These are phyloP conservation scores for Marmota monax DNA, from an alignment of 2,113 vertebrate species.

Conservation along the genomic window DNA sequence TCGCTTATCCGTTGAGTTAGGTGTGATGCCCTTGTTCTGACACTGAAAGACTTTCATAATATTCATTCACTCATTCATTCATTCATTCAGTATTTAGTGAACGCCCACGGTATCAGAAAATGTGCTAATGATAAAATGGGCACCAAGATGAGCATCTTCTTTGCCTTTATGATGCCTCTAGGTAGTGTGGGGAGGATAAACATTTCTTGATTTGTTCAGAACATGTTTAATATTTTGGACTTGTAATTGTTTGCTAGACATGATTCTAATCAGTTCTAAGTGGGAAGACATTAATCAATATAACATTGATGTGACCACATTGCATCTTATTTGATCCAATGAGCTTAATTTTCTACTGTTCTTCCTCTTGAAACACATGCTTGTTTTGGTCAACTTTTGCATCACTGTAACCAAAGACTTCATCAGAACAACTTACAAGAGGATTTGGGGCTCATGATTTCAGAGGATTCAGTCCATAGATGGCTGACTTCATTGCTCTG, in stretches of 20 bases:
- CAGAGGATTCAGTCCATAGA: no score
- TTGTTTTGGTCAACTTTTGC: neutral
- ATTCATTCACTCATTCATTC: neutral
- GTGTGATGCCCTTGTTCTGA: neutral
- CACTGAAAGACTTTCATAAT: neutral
- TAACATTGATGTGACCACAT: neutral
- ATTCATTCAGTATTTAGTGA: neutral
- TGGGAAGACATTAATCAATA: slow-evolving; percentile 7
- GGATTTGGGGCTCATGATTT: no score
- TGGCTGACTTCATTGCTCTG: no score
- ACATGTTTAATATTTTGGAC: neutral
- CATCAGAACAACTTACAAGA: no score
- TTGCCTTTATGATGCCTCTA: neutral
- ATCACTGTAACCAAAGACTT: no score
- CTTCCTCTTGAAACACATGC: slow-evolving; percentile 29
- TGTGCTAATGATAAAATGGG: neutral
- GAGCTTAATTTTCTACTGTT: slow-evolving; percentile 45
- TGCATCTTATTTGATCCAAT: neutral
- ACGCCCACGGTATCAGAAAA: neutral
- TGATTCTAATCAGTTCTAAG: neutral
- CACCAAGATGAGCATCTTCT: neutral
- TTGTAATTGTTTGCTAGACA: neutral
- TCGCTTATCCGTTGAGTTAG: neutral
- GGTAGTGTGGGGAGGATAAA: neutral
- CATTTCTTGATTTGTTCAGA: slow-evolving; percentile 8